Conservation (phyloP, 2,113 vertebrate genomes). For the Psilopsiagon aymara region DNA sequence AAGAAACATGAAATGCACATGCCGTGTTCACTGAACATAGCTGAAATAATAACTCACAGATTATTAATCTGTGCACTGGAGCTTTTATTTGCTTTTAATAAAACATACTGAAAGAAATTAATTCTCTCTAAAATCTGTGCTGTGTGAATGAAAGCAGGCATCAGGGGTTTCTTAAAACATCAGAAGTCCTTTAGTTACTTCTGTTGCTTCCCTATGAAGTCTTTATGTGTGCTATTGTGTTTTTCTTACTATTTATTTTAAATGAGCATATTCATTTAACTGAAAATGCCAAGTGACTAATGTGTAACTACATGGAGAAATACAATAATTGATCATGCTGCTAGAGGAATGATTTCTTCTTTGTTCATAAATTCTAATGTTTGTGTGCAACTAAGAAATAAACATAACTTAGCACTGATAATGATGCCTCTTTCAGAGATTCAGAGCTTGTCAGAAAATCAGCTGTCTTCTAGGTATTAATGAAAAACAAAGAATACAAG, state of each 20-base stretch:
- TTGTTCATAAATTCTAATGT: constrained; percentile 26
- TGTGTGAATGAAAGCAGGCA: not conserved
- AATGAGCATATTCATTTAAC: constrained; percentile 16
- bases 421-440: not conserved
- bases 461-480: constrained; percentile 28
- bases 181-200: not conserved
- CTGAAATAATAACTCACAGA: not conserved
- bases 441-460: constrained; percentile 18
- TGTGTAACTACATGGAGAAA: not conserved
- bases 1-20: not conserved
- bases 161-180: not conserved
- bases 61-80: not conserved
- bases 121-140: not conserved
- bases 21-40: not conserved
- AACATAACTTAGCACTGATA: not conserved
- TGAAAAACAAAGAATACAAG: constrained; percentile 27
- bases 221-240: not conserved
- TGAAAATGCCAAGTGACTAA: constrained; percentile 50
- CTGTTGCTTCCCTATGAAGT: not conserved
- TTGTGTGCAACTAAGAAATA: constrained; percentile 10
- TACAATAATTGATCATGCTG: constrained; percentile 9
- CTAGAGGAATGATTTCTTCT: constrained; percentile 2
- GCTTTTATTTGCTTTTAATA: not conserved
- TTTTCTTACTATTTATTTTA: constrained; percentile 16
- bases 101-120: not conserved